Evolutionary conservation across 2,113 vertebrate species (phyloP).

Genomic region (Rhabdomys dilectus): DNA sequence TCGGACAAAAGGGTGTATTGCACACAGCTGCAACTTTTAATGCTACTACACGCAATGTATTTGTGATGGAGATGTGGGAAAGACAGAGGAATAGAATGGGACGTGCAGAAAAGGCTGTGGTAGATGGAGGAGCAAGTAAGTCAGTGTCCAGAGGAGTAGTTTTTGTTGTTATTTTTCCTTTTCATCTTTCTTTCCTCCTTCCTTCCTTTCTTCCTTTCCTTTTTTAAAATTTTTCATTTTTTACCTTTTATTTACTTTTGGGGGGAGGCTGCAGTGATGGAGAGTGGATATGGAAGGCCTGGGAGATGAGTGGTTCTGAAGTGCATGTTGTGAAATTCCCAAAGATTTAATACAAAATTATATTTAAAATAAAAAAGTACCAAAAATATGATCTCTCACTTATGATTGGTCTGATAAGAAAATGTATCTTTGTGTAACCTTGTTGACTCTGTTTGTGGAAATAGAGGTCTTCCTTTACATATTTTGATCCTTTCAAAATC

Average conservation of each 20-base stretch:
- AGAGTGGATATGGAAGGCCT: too few relatives aligned
- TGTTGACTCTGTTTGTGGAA: neutral
- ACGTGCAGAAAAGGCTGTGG: neutral
- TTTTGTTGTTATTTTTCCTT: neutral
- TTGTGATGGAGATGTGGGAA: neutral
- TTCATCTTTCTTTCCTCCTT: too few relatives aligned
- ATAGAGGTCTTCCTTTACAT: neutral
- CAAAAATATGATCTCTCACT: constrained; percentile 31
- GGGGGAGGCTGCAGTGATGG: neutral
- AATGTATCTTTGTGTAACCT: neutral
- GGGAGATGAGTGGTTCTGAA: neutral
- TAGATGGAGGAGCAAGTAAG: neutral
- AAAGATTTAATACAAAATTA: neutral
- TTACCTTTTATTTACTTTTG: neutral
- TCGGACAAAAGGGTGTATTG: neutral
- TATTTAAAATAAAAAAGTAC: neutral
- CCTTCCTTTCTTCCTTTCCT: too few relatives aligned
- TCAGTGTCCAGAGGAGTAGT: neutral
- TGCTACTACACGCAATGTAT: neutral
- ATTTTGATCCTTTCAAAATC: neutral
- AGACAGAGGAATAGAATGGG: neutral
- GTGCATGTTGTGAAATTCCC: neutral
- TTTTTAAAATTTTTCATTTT: too few relatives aligned
- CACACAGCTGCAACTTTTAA: neutral
- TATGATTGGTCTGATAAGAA: neutral